Evolutionary conservation across 2,113 vertebrate genomes (phyloP).

Genomic region (Empidonax traillii): DNA sequence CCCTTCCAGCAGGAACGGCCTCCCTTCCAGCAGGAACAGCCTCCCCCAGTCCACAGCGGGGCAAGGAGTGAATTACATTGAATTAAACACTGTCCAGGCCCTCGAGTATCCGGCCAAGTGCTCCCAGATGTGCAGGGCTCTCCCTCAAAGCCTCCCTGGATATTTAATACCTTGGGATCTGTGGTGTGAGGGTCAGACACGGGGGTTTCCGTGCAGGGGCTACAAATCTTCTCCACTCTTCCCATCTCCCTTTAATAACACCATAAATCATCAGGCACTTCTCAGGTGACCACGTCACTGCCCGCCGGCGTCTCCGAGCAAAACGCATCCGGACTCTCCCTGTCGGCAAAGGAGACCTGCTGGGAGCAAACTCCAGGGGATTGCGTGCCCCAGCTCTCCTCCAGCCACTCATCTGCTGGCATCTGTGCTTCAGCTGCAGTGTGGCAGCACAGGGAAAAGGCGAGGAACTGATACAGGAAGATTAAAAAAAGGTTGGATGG

Average conservation of each 20-base stretch:
- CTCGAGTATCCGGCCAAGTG: not conserved
- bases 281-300: not conserved
- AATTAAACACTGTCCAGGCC: not conserved
- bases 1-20: too few relatives aligned
- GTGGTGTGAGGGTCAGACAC: conserved; percentile 8
- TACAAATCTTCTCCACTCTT: conserved; percentile 12
- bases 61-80: not conserved
- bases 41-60: not conserved
- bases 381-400: not conserved
- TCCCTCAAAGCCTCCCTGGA: conserved; percentile 9
- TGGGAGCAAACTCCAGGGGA: not conserved
- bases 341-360: not conserved
- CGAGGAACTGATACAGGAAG: not conserved
- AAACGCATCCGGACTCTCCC: not conserved
- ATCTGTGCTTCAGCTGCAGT: conserved; percentile 22
- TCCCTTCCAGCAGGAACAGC: not conserved
- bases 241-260: not conserved
- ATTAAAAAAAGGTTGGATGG: not conserved
- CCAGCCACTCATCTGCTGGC: not conserved
- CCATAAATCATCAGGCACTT: conserved; percentile 50
- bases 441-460: not conserved
- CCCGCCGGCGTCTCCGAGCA: not conserved
- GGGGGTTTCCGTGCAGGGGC: not conserved
- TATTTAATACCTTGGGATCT: conserved; percentile 7
- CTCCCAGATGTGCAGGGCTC: conserved; percentile 52